Evolutionary conservation across 23 tunicate genomes (phyloP).

Genomic region (Oikopleura albicans): DNA sequence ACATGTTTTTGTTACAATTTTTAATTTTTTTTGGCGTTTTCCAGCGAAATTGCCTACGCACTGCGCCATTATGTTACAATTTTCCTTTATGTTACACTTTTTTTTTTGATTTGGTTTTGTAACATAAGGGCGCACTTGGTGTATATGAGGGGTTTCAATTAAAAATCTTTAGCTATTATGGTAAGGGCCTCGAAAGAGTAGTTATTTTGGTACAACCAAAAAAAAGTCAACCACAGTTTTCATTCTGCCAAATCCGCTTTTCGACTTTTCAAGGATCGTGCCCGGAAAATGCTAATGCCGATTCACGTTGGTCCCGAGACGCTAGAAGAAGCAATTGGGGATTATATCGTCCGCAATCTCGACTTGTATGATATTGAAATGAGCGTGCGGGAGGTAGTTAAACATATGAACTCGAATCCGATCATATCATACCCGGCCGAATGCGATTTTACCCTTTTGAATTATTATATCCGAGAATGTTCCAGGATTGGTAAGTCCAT

Average conservation of each 20-base stretch:
- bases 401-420: conserved; percentile 88
- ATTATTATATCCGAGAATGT: conserved; percentile 72
- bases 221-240: too few species aligned
- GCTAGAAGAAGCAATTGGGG: conserved; percentile 76
- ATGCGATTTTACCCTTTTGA: conserved; percentile 59
- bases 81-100: too few species aligned
- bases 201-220: too few species aligned
- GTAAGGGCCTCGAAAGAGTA: too few species aligned
- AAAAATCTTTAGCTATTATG: too few species aligned
- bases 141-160: too few species aligned
- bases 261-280: conserved; percentile 66
- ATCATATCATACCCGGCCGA: conserved; percentile 87
- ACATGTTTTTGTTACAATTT: too few species aligned
- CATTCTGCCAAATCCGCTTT: background rate
- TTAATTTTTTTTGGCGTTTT: too few species aligned
- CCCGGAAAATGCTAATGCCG: conserved; percentile 51
- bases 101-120: too few species aligned
- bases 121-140: too few species aligned
- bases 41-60: too few species aligned
- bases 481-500: conserved; percentile 36
- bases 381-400: conserved; percentile 92
- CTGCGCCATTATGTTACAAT: too few species aligned
- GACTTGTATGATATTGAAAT: conserved; percentile 76
- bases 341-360: conserved; percentile 83
- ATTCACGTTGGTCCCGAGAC: conserved; percentile 52